Evolutionary conservation across 2,797 vertebrate species (phyloP).

Genomic region (Cryptoblepharus egeriae): DNA sequence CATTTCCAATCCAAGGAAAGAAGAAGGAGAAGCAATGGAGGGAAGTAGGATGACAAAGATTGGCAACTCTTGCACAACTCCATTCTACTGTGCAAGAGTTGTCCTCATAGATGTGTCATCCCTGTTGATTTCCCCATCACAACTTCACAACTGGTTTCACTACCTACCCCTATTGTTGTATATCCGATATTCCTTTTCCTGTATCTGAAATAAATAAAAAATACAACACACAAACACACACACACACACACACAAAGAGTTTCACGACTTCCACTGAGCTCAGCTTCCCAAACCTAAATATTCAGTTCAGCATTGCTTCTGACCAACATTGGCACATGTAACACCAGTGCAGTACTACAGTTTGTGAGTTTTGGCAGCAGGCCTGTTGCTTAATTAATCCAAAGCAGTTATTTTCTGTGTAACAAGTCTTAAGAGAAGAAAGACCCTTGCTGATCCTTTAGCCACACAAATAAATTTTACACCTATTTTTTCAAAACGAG

Average conservation of each 20-base stretch:
- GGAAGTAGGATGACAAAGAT: no score
- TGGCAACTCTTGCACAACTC: no score
- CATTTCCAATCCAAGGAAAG: no score
- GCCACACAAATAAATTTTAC: conserved; percentile 4
- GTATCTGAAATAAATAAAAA: no score
- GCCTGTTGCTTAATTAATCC: conserved; percentile 10
- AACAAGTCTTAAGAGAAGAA: conserved; percentile 21
- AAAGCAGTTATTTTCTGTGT: conserved; percentile 24
- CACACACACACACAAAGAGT: not conserved
- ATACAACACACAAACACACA: no score
- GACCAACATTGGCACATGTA: not conserved
- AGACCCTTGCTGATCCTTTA: not conserved
- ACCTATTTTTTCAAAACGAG: conserved; percentile 4
- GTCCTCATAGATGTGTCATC: no score
- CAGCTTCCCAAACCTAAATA: not conserved
- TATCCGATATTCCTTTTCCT: no score
- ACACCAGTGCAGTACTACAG: not conserved
- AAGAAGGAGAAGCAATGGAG: no score
- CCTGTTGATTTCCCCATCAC: no score
- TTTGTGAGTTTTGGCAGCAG: conserved; percentile 16
- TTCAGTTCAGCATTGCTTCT: not conserved
- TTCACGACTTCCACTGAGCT: not conserved
- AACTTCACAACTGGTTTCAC: no score
- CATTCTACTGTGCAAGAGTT: no score
- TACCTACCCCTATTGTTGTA: no score